phyloP scores from a whole-genome alignment of 2,888 invertebrate species.

The Idaea dimidiata region DNA sequence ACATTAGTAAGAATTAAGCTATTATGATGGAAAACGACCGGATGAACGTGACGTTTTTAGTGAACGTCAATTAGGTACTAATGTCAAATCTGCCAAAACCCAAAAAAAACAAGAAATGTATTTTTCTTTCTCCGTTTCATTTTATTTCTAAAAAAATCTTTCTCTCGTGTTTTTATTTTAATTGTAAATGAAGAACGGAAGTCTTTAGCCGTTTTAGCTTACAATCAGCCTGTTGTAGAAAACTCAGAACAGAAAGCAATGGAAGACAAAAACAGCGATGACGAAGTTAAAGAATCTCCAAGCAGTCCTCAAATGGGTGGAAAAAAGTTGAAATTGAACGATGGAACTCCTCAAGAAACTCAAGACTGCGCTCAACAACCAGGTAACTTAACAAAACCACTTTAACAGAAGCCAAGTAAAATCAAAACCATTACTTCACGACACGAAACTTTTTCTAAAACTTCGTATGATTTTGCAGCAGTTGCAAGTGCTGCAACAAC shows the following conservation, averaged over 20 bases:
- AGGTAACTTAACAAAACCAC: slow-evolving; percentile 40
- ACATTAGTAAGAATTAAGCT: too few species aligned
- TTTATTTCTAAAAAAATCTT: slow-evolving; percentile 2
- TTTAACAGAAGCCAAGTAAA: background rate
- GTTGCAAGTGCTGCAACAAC: background rate
- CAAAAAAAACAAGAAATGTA: background rate
- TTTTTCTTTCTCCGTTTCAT: background rate
- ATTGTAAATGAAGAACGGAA: background rate
- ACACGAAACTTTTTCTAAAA: slow-evolving; percentile 4
- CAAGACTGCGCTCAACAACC: slow-evolving; percentile 63
- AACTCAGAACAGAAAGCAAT: slow-evolving; percentile 46
- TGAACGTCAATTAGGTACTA: background rate
- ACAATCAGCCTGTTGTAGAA: slow-evolving; percentile 9
- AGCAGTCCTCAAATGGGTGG: slow-evolving; percentile 55
- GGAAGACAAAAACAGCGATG: slow-evolving; percentile 72
- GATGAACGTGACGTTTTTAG: background rate
- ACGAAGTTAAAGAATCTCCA: slow-evolving; percentile 61
- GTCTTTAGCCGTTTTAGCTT: background rate
- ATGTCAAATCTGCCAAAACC: background rate
- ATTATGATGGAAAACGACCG: too few species aligned
- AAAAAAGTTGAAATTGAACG: slow-evolving; percentile 72
- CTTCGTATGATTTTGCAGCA: background rate
- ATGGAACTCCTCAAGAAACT: slow-evolving; percentile 72
- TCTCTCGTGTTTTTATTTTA: slow-evolving; percentile 13
- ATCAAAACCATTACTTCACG: background rate